phyloP scores from a whole-genome alignment of 2,113 vertebrate genomes.

The Laterallus jamaicensis region DNA sequence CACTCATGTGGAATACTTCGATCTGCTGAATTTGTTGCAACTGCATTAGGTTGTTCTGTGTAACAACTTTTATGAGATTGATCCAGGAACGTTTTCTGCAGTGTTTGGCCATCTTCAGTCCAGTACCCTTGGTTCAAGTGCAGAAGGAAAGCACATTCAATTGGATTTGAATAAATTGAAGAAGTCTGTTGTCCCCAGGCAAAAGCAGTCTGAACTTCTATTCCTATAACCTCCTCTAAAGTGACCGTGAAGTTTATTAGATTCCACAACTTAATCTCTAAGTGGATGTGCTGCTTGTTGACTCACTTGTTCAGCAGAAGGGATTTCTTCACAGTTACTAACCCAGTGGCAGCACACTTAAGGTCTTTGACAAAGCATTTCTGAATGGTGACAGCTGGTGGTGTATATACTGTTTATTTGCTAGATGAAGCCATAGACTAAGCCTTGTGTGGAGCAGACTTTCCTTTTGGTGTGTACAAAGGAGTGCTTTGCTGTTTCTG shows the following conservation, averaged over 20 bases:
- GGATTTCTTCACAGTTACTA: background rate
- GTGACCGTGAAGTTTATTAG: background rate
- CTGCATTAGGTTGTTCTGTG: background rate
- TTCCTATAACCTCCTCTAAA: background rate
- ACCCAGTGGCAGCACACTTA: accelerated
- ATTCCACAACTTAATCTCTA: background rate
- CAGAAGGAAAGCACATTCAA: background rate
- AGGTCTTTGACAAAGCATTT: background rate
- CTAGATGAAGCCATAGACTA: background rate
- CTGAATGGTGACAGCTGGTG: background rate
- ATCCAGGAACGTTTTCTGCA: background rate
- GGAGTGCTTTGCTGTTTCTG: background rate
- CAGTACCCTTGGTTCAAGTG: background rate
- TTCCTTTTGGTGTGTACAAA: background rate
- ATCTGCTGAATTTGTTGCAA: background rate
- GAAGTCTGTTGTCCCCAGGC: background rate
- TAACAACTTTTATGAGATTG: background rate
- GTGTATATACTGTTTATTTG: background rate
- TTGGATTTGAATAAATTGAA: background rate
- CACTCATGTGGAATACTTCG: background rate
- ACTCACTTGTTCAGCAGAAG: background rate
- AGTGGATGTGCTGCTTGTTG: background rate
- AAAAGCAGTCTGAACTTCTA: background rate
- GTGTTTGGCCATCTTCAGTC: background rate
- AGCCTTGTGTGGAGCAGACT: background rate